A percentile compares a stretch with the other conserved stretches of the same genome.
Evolutionary conservation across 2,888 invertebrate species (phyloP).

Genomic region (Nomada hirtipes): DNA sequence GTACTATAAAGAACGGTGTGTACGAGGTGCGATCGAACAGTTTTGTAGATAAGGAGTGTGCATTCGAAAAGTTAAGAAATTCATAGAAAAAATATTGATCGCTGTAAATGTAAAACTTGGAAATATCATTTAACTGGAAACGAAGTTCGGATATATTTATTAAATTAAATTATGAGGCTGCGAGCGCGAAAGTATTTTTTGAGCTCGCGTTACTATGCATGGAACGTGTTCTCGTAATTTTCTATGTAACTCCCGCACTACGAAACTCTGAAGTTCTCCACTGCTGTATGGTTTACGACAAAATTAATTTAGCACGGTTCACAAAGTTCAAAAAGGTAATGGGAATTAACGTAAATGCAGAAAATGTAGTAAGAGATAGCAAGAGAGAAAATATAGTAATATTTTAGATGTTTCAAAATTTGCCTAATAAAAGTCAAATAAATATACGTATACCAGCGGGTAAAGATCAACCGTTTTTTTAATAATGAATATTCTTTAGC

Average conservation of each 20-base stretch:
- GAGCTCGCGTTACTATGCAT: neutral
- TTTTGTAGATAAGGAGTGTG: neutral
- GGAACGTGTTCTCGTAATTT: neutral
- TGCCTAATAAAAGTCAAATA: too few species aligned
- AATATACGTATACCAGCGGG: too few species aligned
- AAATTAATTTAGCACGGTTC: too few species aligned
- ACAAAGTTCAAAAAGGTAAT: too few species aligned
- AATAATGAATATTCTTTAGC: too few species aligned
- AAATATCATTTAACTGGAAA: neutral
- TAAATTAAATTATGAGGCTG: neutral
- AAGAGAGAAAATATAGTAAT: neutral
- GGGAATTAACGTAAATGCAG: too few species aligned
- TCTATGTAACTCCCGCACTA: too few species aligned
- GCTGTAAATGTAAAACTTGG: neutral
- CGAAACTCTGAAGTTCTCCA: too few species aligned
- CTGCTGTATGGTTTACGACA: too few species aligned
- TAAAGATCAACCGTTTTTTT: too few species aligned
- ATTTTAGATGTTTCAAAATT: neutral
- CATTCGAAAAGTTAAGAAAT: neutral
- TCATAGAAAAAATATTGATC: neutral
- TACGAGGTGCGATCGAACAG: too few species aligned
- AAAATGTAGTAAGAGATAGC: neutral
- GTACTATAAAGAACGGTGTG: too few species aligned
- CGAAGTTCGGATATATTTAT: neutral
- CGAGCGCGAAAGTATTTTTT: neutral